Conservation (phyloP, 2,113 vertebrate genomes). For the Fulica atra region DNA sequence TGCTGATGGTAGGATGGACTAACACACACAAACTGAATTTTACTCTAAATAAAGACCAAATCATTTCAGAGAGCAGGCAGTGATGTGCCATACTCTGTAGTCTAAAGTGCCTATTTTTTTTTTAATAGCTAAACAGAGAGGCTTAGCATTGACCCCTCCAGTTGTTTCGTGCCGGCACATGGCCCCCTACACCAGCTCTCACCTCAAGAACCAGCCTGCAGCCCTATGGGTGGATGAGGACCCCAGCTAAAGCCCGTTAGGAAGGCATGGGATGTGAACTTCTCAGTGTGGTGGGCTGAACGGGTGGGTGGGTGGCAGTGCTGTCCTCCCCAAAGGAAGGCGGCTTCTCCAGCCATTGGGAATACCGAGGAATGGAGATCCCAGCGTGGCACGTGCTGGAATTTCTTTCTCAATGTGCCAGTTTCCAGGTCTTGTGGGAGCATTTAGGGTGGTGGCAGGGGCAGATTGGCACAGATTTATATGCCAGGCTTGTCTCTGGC, state of each 20-base stretch:
- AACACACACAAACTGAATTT: not conserved
- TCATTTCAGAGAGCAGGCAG: not conserved
- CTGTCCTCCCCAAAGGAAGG: not conserved
- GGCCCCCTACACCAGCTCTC: not conserved
- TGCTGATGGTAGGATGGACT: not conserved
- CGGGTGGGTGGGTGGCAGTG: accelerated
- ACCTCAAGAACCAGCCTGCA: accelerated
- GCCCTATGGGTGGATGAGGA: not conserved
- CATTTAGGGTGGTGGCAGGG: not conserved
- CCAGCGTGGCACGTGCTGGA: not conserved
- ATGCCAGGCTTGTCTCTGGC: constrained; percentile 27
- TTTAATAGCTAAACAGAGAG: not conserved
- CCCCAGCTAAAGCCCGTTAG: not conserved
- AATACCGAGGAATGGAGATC: not conserved
- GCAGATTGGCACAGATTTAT: constrained; percentile 48
- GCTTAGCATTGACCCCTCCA: not conserved
- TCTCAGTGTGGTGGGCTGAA: not conserved
- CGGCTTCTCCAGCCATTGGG: not conserved
- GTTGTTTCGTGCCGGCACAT: accelerated
- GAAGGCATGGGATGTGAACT: not conserved
- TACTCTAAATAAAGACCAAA: not conserved
- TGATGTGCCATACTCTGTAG: accelerated
- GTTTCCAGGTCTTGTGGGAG: constrained; percentile 10
- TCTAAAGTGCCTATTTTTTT: not conserved
- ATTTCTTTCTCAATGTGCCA: constrained; percentile 46